Base-by-base conservation (phyloP, 2,113 vertebrate species). In the Grantiella picta region DNA sequence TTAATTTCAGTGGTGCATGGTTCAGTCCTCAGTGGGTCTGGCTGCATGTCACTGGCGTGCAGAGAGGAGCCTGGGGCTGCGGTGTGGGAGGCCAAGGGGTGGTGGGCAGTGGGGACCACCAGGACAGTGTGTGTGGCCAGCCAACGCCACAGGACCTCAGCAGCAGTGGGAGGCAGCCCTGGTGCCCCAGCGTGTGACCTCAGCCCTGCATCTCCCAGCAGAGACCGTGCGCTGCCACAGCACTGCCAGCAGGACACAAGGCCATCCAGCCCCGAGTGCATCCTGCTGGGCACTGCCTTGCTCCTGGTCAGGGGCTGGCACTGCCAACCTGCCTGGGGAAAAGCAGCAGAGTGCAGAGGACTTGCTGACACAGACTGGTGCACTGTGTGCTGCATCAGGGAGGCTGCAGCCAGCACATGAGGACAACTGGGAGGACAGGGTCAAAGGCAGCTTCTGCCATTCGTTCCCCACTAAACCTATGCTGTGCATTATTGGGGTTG, bases 221-320 rank as follows among this genome's bases (percentile, higher is more conserved):
- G 50, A 64, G 50, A n/a, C 23, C 1, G 7, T 45, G 44, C 44
- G 59, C 57, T 23, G 64, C 57, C 1, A 0, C 1, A 1, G 49
- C 61, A 10, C 20, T 70, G 76, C 52, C 4, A 5, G 53, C 22
- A 15, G 72, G 20, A 50, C 47, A 8, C 0, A 1, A 38, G 61
- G 47, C 66, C 8, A 10, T 10, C 1, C 25, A 21, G 72, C 38
- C n/a, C 44, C 0, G 1, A 7, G n/a, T 3, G 33, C 5, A 1
- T n/a, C 40, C 20, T 5, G 2, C 68, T 61, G 63, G 11, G 13
- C 33, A 1, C 53, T 12, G 2, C 6, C 15, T 64, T 0, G 0
- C 38, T 63, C 3, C 8, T 35, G 25, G 2, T 8, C 60, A 33
- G 50, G 61, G 27, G 50, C 25, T 42, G 49, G 44, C 5, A 2